Conservation (phyloP, 2,888 invertebrate species). For the Cyclophora punctaria region DNA sequence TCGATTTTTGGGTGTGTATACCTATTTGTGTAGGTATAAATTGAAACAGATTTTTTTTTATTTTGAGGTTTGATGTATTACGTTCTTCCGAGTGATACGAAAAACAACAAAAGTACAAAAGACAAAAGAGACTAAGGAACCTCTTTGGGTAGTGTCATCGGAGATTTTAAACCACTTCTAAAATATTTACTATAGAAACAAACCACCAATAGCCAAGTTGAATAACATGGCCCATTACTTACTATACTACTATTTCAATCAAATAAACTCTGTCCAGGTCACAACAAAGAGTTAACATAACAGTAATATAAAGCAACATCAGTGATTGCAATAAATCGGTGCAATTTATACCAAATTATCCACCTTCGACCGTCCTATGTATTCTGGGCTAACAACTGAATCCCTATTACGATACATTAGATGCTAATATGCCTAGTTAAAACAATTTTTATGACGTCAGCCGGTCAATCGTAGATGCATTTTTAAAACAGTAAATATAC, state of each 20-base stretch:
- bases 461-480: neutral
- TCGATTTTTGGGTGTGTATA: too few relatives aligned
- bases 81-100: too few relatives aligned
- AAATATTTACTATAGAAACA: neutral
- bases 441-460: neutral
- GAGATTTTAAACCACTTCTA: neutral
- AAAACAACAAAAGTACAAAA: too few relatives aligned
- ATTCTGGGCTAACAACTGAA: constrained; percentile 9
- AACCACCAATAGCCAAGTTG: neutral
- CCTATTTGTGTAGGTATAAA: too few relatives aligned
- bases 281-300: constrained; percentile 14
- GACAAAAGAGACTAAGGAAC: too few relatives aligned
- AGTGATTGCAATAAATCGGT: constrained; percentile 15
- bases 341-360: constrained; percentile 16
- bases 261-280: constrained; percentile 1
- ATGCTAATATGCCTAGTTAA: neutral
- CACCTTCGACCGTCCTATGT: constrained; percentile 6
- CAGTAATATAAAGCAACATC: constrained; percentile 1
- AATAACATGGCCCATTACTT: neutral
- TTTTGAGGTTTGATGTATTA: too few relatives aligned
- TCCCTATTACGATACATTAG: constrained; percentile 4
- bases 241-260: neutral
- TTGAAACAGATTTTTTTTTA: too few relatives aligned
- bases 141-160: too few relatives aligned
- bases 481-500: neutral